Base-by-base conservation (phyloP, 1,140 invertebrate species). In the Hyles vespertilio region DNA sequence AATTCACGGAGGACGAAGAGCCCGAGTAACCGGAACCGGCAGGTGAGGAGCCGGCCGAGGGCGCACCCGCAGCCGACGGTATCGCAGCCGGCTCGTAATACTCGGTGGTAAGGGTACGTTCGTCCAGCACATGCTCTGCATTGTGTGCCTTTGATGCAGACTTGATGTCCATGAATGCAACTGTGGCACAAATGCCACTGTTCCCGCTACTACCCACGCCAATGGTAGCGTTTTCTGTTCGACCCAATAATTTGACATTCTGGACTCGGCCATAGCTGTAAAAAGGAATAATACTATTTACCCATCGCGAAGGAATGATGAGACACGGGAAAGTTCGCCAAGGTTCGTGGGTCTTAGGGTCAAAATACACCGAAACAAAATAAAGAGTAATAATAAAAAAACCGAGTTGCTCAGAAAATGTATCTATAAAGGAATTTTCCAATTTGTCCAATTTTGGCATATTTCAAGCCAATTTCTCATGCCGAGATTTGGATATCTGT, bases 161-260 rank as follows among this genome's bases (percentile, higher is more conserved):
- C 90, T 96, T 97, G 91, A 98, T 98, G 92, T 98, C 97, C 93
- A 97, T 97, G 92, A 98, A 98, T 80, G 96, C 96, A 84, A 98
- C 96, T 77, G 96, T 97, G 81, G 96, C 96, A 88, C 92, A 91
- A 86, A 94, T 91, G 71, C 91, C 91, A 79, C 91, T 91, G 67
- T 85, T 89, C 72, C 83, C 71, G 67, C 57, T 72, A 61, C 71
- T 72, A 74, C 79, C 84, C 84, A 87, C 81, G 77, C 79, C 87
- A 83, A 78, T 83, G 87, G 85, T 90, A 80, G 84, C 89, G 90
- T 78, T 91, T 89, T 87, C 92, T 89, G 82, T 92, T 75, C 85
- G 79, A 79, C 86, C 86, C 91, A 97, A 92, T 88, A 98, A 92
- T 91, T 97, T 97, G 91, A 98, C 96, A 93, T 95, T 97, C 91